A percentile compares a stretch with the other conserved stretches of the same genome.
Evolutionary conservation across 2,888 invertebrate species (phyloP).

Genomic region (Brassicogethes aeneus): DNA sequence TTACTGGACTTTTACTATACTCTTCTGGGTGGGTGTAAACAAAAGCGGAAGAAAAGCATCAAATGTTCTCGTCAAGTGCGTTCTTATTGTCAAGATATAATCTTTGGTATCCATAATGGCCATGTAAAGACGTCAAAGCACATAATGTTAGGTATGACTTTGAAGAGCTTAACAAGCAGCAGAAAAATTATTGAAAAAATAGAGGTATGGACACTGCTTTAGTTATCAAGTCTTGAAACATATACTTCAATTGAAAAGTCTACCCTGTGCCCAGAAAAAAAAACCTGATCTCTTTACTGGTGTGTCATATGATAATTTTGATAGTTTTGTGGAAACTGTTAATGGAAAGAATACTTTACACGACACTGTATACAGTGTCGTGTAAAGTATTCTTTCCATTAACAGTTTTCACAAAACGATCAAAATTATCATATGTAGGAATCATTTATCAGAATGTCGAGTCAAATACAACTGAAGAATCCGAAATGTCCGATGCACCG

Average conservation of each 20-base stretch:
- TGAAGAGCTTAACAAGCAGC: conserved; percentile 11
- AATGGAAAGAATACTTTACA: background rate
- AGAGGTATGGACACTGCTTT: conserved; percentile 9
- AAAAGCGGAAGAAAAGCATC: conserved; percentile 1
- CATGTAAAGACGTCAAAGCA: conserved; percentile 6
- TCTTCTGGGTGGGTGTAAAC: conserved; percentile 4
- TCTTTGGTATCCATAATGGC: conserved; percentile 8
- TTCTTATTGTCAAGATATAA: conserved; percentile 5
- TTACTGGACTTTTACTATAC: conserved; percentile 5
- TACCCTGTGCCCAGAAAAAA: background rate
- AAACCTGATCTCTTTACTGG: background rate
- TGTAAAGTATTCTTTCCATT: background rate
- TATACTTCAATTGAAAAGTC: background rate
- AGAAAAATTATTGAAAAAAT: conserved; percentile 6
- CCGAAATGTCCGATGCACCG: conserved; percentile 12
- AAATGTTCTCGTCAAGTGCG: conserved; percentile 8
- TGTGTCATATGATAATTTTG: background rate
- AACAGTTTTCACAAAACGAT: background rate
- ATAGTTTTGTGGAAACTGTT: background rate
- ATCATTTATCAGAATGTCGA: conserved; percentile 1
- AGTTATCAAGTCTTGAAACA: conserved; percentile 6
- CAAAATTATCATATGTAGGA: background rate
- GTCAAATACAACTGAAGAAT: conserved; percentile 12
- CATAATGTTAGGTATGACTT: conserved; percentile 6
- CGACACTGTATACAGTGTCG: too few species aligned